Percentiles rank a stretch among this genome's conserved stretches.
These are phyloP conservation scores for Caerostris extrusa DNA, from an alignment of 1,140 invertebrate species.

Conservation along the genomic window DNA sequence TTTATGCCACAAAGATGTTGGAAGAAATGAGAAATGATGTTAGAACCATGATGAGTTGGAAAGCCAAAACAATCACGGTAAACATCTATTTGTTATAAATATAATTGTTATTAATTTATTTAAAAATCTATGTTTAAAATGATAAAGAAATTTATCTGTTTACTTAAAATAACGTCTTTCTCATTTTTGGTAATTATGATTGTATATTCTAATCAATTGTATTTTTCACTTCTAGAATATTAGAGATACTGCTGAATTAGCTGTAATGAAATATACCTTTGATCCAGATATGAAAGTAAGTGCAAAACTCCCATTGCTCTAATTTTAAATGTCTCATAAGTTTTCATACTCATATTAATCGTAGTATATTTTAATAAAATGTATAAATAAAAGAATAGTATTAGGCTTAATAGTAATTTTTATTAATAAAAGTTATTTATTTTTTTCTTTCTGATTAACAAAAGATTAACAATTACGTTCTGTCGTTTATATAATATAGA, in stretches of 20 bases:
- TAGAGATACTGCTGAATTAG: slow-evolving; percentile 58
- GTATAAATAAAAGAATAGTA: too few relatives aligned
- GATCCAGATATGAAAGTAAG: slow-evolving; percentile 71
- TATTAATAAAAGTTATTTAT: too few relatives aligned
- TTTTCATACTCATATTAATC: too few relatives aligned
- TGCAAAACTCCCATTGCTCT: not conserved
- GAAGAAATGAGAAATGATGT: slow-evolving; percentile 72
- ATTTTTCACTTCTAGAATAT: slow-evolving; percentile 57
- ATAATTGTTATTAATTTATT: not conserved
- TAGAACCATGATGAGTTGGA: slow-evolving; percentile 74
- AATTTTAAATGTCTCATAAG: too few relatives aligned
- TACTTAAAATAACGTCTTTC: too few relatives aligned
- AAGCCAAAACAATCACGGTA: slow-evolving; percentile 59
- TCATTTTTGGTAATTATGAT: not conserved
- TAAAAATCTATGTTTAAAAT: too few relatives aligned
- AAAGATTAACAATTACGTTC: too few relatives aligned
- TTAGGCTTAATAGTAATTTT: too few relatives aligned
- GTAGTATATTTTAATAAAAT: too few relatives aligned
- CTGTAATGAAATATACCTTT: slow-evolving; percentile 63
- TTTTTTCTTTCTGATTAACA: too few relatives aligned
- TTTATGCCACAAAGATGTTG: slow-evolving; percentile 70
- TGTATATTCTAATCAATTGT: not conserved
- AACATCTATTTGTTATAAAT: not conserved
- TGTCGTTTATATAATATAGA: too few relatives aligned
- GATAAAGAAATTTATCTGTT: too few relatives aligned